These are phyloP conservation scores for Meandrusa payeni DNA, from an alignment of 2,888 invertebrate species.

Conservation along the genomic window DNA sequence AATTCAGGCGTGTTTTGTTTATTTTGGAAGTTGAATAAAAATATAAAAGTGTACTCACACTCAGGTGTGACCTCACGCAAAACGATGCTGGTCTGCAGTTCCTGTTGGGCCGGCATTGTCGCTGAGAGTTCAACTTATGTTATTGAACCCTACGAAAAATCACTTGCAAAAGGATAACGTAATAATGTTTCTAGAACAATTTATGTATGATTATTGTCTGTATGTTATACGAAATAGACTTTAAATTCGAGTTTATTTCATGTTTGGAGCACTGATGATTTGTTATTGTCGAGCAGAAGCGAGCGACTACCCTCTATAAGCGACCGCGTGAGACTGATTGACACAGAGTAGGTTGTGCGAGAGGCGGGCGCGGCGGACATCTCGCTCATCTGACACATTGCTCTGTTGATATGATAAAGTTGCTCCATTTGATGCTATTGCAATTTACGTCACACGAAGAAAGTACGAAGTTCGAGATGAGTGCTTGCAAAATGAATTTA, in stretches of 20 bases:
- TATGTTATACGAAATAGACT: not conserved
- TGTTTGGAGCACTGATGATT: constrained; percentile 8
- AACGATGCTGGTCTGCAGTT: constrained; percentile 49
- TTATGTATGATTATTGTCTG: not conserved
- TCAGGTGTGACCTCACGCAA: constrained; percentile 67
- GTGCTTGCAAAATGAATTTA: constrained; percentile 1
- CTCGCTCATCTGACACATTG: too few species aligned
- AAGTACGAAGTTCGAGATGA: constrained; percentile 1
- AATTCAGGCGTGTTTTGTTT: too few species aligned
- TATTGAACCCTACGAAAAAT: constrained; percentile 17
- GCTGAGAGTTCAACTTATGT: constrained; percentile 16
- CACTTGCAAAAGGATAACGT: constrained; percentile 1
- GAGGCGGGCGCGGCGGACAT: not conserved
- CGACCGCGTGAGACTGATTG: constrained; percentile 16
- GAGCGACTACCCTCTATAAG: constrained; percentile 4
- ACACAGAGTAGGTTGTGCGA: not conserved
- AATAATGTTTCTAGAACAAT: constrained; percentile 3
- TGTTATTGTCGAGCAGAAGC: not conserved
- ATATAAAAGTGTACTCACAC: constrained; percentile 62
- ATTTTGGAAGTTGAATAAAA: too few species aligned
- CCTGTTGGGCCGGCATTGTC: constrained; percentile 66
- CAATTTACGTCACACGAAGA: constrained; percentile 5
- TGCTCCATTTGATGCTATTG: constrained; percentile 6
- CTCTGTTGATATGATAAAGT: constrained; percentile 4
- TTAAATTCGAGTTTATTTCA: constrained; percentile 17